Base-by-base conservation (phyloP, 2,113 vertebrate species). In the Coptodon rendalli region DNA sequence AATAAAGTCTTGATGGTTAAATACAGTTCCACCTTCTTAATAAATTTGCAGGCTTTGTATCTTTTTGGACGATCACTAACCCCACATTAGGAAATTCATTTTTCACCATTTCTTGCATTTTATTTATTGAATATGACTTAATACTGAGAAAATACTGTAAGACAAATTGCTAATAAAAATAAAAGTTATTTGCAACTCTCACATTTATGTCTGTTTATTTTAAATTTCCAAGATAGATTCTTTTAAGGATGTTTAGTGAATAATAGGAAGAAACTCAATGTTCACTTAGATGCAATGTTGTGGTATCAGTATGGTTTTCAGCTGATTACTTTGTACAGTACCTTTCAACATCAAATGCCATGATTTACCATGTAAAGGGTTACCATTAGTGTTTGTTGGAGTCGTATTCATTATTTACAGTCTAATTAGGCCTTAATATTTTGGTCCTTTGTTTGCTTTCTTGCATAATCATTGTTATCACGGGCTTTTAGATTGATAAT, bases 381-480 rank as follows among this genome's bases (percentile, higher is more conserved):
- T 43, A 82, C 54, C 54, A 61, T 68, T 78, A 63, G 48, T 81
- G 27, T 53, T 54, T 80, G 83, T 54, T 7, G 29, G 57, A 12
- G 63, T 68, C 7, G 0, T 38, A 68, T 38, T 68, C 36, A 22
- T 17, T 43, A 50, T 38, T 31, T 71, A 31, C 66, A 16, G 31
- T 82, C 66, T 81, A 73, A 81, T 87, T 73, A 27, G 34, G 17
- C 24, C n/a, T 54, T 85, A 54, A 54, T 83, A 80, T 76, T 85
- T 82, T 3, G 3, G 3, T 2, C 7, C 13, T 73, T 24, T 66
- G 29, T 45, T 80, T 59, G n/a, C 63, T 85, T 71, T 24, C 40
- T 16, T 24, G 43, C 13, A 13, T 50, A 14, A 59, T 83, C 85
- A 36, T n/a, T 27, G 13, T 3, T 38, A 40, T 66, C 22, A 24